These are phyloP conservation scores for Hypercompe scribonia DNA, from an alignment of 2,888 invertebrate genomes.

Conservation along the genomic window DNA sequence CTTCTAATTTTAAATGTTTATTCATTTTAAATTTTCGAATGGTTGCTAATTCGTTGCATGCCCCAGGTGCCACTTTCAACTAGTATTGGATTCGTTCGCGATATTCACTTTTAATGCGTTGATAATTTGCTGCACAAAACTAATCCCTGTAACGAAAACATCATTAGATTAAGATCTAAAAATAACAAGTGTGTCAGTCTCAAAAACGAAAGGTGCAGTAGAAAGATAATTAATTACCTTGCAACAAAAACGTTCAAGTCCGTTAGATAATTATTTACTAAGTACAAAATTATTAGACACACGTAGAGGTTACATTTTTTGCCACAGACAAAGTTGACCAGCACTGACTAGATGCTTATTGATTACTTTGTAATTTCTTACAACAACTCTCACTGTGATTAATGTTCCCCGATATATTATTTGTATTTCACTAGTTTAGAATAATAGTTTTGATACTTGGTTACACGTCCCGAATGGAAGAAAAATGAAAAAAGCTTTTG, in stretches of 20 bases:
- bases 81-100: too few species aligned
- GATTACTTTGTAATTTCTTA: constrained; percentile 18
- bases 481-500: neutral
- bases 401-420: constrained; percentile 56
- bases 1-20: too few species aligned
- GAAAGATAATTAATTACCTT: neutral
- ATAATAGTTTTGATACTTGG: constrained; percentile 44
- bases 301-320: constrained; percentile 3
- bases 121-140: too few species aligned
- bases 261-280: constrained; percentile 6
- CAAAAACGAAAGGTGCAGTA: neutral
- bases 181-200: neutral
- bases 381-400: constrained; percentile 54
- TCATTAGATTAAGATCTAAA: neutral
- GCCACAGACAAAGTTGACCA: neutral
- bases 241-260: constrained; percentile 3
- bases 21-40: too few species aligned
- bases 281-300: neutral
- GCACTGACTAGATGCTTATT: constrained; percentile 3
- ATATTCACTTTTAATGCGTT: too few species aligned
- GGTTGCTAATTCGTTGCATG: too few species aligned
- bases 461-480: neutral
- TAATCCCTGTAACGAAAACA: neutral
- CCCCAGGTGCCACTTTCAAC: too few species aligned
- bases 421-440: constrained; percentile 17